Conservation (phyloP, 2,888 invertebrate species). For the Ennomos erosarius region DNA sequence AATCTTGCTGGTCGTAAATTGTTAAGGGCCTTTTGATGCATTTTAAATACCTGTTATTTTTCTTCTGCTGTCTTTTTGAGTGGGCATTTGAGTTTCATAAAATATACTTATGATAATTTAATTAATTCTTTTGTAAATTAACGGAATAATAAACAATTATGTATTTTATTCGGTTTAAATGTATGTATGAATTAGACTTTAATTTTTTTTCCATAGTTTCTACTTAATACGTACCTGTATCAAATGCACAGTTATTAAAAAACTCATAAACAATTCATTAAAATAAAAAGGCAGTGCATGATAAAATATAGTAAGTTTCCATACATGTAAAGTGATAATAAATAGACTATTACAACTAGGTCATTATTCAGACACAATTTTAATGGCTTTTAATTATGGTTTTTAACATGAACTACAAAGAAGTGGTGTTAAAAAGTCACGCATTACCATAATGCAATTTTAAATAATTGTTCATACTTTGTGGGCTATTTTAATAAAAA, state of each 20-base stretch:
- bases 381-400: constrained; percentile 38
- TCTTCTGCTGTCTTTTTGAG: too few species aligned
- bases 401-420: constrained; percentile 26
- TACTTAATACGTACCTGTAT: too few species aligned
- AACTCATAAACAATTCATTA: not conserved
- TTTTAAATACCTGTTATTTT: too few species aligned
- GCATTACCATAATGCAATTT: constrained; percentile 34
- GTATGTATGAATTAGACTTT: too few species aligned
- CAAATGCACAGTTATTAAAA: not conserved
- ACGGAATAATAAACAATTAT: too few species aligned
- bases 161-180: too few species aligned
- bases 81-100: too few species aligned
- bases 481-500: too few species aligned
- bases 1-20: not conserved
- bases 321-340: constrained; percentile 29
- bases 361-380: constrained; percentile 31
- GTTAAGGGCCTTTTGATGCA: too few species aligned
- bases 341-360: constrained; percentile 35
- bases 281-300: not conserved
- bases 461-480: constrained; percentile 29
- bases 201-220: too few species aligned
- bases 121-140: too few species aligned
- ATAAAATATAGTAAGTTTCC: constrained; percentile 12
- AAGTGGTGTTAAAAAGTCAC: constrained; percentile 36
- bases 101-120: too few species aligned